Conservation (phyloP, 2,888 invertebrate species). For the Plagodis dolabraria region DNA sequence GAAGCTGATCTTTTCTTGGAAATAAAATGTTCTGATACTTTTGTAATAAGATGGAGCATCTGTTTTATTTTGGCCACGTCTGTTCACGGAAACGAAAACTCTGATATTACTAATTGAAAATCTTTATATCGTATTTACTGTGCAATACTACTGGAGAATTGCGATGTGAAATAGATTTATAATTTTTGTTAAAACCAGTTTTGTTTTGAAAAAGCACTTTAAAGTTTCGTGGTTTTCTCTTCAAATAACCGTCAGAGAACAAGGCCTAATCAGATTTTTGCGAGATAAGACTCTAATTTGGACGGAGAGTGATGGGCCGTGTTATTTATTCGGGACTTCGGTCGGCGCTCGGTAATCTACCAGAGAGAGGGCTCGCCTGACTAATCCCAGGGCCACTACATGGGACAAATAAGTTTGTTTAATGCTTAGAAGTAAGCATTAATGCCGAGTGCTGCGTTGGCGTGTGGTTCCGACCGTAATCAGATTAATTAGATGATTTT, state of each 20-base stretch:
- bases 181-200: conserved; percentile 6
- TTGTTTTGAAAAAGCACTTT: conserved; percentile 30
- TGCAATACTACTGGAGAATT: not conserved
- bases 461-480: conserved; percentile 72
- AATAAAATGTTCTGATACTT: too few species aligned
- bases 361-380: conserved; percentile 49
- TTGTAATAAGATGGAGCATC: too few species aligned
- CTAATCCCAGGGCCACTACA: conserved; percentile 71
- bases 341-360: conserved; percentile 53
- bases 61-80: too few species aligned
- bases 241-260: conserved; percentile 35
- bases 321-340: conserved; percentile 49
- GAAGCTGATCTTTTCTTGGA: too few species aligned
- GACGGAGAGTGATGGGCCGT: conserved; percentile 48
- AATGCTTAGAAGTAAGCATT: conserved; percentile 75
- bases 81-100: too few species aligned
- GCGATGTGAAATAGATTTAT: not conserved
- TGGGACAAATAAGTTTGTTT: conserved; percentile 75
- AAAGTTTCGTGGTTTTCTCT: conserved; percentile 23
- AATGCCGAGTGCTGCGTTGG: conserved; percentile 69
- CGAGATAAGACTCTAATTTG: conserved; percentile 44
- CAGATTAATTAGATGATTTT: conserved; percentile 83
- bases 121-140: too few species aligned
- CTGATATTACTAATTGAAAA: too few species aligned
- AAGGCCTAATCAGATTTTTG: conserved; percentile 41